A percentile compares a stretch with the other conserved stretches of the same genome.
These are phyloP conservation scores for Polydrusus cervinus DNA, from an alignment of 2,888 invertebrate genomes.

Conservation along the genomic window DNA sequence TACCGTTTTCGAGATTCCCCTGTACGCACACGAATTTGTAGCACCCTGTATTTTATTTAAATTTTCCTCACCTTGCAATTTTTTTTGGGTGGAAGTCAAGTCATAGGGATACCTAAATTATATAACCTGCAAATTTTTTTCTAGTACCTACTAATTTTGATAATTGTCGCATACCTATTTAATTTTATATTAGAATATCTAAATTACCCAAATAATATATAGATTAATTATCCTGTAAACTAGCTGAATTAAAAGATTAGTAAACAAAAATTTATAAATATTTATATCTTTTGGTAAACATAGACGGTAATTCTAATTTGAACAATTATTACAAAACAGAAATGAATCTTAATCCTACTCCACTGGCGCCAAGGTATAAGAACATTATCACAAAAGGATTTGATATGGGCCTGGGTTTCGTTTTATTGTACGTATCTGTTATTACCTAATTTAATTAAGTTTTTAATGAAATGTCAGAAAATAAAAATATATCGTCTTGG, in stretches of 20 bases:
- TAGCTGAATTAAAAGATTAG: constrained; percentile 11
- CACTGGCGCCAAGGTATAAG: constrained; percentile 22
- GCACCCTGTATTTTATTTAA: too few species aligned
- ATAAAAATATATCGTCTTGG: constrained; percentile 8
- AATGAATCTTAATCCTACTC: constrained; percentile 5
- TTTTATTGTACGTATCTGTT: constrained; percentile 6
- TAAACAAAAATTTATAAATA: constrained; percentile 21
- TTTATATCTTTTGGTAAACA: constrained; percentile 21
- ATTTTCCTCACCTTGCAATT: too few species aligned
- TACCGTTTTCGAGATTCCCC: too few species aligned
- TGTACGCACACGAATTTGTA: too few species aligned
- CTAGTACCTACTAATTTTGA: too few species aligned
- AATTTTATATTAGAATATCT: neutral
- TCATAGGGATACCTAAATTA: too few species aligned
- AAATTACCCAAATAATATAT: constrained; percentile 10
- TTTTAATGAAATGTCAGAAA: constrained; percentile 21
- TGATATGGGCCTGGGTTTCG: constrained; percentile 1
- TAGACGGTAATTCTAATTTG: constrained; percentile 1
- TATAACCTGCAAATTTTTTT: too few species aligned
- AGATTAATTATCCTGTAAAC: constrained; percentile 2
- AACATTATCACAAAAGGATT: constrained; percentile 22
- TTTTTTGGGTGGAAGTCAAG: too few species aligned
- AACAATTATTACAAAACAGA: constrained; percentile 16
- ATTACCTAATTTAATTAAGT: neutral
- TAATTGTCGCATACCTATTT: too few species aligned